A percentile compares a stretch with the other conserved stretches of the same genome.
phyloP scores from a whole-genome alignment of 2,797 vertebrate species.

The Cheirogaleus major region DNA sequence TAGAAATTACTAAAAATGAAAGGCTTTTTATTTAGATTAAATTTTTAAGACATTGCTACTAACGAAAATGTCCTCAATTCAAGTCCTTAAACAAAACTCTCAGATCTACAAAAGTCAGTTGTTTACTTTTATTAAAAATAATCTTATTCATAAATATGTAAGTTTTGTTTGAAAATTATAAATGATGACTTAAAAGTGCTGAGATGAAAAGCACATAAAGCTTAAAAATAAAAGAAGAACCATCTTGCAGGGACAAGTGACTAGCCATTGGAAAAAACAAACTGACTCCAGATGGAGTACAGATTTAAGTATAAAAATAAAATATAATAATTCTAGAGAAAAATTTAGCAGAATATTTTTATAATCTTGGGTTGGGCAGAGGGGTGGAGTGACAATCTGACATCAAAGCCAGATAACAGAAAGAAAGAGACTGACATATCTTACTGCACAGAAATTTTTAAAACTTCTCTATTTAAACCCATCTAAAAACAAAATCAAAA shows the following conservation, averaged over 20 bases:
- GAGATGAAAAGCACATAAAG: constrained; percentile 29
- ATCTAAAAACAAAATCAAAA: constrained; percentile 32
- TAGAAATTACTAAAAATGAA: not conserved
- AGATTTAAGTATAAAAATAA: constrained; percentile 38
- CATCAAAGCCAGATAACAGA: not conserved
- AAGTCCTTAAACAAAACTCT: constrained; percentile 33
- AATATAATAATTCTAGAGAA: not conserved
- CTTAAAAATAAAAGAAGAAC: constrained; percentile 42
- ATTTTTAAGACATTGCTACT: not conserved
- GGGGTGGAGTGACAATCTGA: not conserved
- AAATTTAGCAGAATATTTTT: not conserved
- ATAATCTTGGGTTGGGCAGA: not conserved
- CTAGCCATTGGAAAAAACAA: not conserved
- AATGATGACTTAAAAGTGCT: constrained; percentile 12
- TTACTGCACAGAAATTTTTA: not conserved
- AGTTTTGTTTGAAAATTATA: constrained; percentile 51
- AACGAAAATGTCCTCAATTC: not conserved
- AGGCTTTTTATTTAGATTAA: not conserved
- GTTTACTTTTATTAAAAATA: constrained; percentile 51
- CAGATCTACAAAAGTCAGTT: not conserved
- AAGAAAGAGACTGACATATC: not conserved
- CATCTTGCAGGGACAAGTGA: not conserved
- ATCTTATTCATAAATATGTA: constrained; percentile 37
- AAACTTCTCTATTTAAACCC: not conserved
- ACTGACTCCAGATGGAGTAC: constrained; percentile 1